Evolutionary conservation across 2,888 invertebrate genomes (phyloP).

Genomic region (Calliphora vomitoria): DNA sequence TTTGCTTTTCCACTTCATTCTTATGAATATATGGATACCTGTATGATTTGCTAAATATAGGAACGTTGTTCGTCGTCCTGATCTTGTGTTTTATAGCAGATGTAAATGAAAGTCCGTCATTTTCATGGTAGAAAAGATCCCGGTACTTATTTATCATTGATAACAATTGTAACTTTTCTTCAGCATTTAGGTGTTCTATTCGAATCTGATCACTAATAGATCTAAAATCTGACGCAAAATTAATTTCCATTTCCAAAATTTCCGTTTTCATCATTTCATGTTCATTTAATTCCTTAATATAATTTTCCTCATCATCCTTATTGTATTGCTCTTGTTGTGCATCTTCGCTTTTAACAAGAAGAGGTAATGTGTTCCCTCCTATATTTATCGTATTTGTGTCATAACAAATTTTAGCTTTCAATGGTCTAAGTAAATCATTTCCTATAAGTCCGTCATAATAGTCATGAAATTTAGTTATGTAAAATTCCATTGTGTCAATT

Average conservation of each 20-base stretch:
- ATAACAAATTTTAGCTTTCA: slow-evolving; percentile 39
- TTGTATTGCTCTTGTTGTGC: neutral
- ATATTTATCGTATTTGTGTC: slow-evolving; percentile 38
- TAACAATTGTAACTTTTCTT: neutral
- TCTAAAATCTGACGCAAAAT: neutral
- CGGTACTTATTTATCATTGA: neutral
- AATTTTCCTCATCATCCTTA: neutral
- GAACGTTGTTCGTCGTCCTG: neutral
- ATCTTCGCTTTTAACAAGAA: slow-evolving; percentile 30
- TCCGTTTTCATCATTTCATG: neutral
- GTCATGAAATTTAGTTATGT: no score
- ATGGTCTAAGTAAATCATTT: slow-evolving; percentile 31
- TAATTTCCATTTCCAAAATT: neutral
- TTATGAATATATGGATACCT: neutral
- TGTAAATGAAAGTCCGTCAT: neutral
- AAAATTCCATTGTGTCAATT: no score
- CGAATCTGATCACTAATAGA: neutral
- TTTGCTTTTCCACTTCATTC: neutral
- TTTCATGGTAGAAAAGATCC: neutral
- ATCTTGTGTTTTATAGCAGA: neutral
- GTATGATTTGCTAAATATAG: slow-evolving; percentile 2
- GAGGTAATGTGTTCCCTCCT: slow-evolving; percentile 34
- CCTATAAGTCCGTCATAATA: no score
- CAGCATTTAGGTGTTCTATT: neutral
- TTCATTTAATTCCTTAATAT: neutral